A percentile compares a stretch with the other conserved stretches of the same genome.
Evolutionary conservation across 92 coral and sea anemone genomes (phyloP).

Genomic region (Chrysogorgia sp.): DNA sequence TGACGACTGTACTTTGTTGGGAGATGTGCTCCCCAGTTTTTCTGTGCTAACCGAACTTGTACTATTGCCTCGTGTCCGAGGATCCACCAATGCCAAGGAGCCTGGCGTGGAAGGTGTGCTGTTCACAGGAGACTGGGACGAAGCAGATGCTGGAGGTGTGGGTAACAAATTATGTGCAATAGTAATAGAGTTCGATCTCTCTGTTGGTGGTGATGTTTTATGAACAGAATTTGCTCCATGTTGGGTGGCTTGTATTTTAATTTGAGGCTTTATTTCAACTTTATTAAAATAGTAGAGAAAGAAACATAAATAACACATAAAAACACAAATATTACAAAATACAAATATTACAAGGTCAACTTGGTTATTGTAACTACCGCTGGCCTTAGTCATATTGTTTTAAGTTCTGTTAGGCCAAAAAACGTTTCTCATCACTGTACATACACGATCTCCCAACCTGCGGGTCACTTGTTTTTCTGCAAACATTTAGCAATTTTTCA

Average conservation of each 20-base stretch:
- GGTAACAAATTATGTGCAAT: conserved; percentile 57
- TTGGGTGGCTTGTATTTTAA: neutral
- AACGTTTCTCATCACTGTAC: too few relatives aligned
- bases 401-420: too few relatives aligned
- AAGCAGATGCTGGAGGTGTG: conserved; percentile 84
- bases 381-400: too few relatives aligned
- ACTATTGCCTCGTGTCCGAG: conserved; percentile 31
- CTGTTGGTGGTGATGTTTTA: conserved; percentile 16
- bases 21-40: conserved; percentile 1
- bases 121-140: conserved; percentile 80
- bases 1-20: conserved; percentile 1
- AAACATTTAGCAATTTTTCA: too few relatives aligned
- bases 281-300: neutral
- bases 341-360: too few relatives aligned
- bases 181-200: too few relatives aligned
- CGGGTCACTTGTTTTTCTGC: too few relatives aligned
- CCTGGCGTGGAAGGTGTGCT: conserved; percentile 46
- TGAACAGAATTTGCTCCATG: conserved; percentile 8
- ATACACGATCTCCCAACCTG: too few relatives aligned
- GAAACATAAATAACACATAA: neutral
- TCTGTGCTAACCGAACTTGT: conserved; percentile 9
- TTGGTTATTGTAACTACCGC: too few relatives aligned
- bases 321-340: too few relatives aligned
- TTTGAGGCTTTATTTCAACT: conserved; percentile 27
- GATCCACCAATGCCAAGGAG: conserved; percentile 15